phyloP scores from a whole-genome alignment of 2,797 vertebrate species.

The Manis pentadactyla region DNA sequence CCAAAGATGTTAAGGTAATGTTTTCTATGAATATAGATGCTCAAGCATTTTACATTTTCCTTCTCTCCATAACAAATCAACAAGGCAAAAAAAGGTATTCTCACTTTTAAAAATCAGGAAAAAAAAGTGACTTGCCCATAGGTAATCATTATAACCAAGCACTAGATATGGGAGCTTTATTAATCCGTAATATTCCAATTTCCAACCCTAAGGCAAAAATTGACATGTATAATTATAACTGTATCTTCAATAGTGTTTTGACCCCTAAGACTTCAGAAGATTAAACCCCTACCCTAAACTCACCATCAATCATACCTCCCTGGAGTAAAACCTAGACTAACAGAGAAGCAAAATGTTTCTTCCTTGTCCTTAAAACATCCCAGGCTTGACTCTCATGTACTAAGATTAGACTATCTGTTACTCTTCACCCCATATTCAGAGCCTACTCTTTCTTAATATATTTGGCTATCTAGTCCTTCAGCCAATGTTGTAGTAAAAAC shows the following conservation, averaged over 20 bases:
- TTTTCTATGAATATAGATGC: not conserved
- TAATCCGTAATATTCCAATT: not conserved
- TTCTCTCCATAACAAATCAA: slow-evolving; percentile 46
- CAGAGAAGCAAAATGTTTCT: not conserved
- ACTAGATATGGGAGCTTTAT: not conserved
- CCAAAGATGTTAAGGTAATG: not conserved
- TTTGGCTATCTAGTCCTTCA: slow-evolving; percentile 19
- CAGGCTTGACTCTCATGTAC: not conserved
- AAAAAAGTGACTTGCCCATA: not conserved
- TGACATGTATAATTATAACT: not conserved
- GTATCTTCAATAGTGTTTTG: not conserved
- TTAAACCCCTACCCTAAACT: not conserved
- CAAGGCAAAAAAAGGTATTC: not conserved
- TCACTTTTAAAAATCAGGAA: not conserved
- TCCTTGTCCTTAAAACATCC: not conserved
- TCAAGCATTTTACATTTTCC: not conserved
- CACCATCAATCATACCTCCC: not conserved
- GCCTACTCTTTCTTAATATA: not conserved
- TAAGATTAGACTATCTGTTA: not conserved
- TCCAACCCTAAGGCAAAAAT: not conserved
- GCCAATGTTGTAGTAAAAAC: not conserved
- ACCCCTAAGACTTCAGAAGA: not conserved
- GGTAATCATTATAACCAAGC: not conserved
- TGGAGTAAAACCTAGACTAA: not conserved
- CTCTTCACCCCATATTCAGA: not conserved